Base-by-base conservation (phyloP, 2,888 invertebrate species). In the Lissonota sp. region DNA sequence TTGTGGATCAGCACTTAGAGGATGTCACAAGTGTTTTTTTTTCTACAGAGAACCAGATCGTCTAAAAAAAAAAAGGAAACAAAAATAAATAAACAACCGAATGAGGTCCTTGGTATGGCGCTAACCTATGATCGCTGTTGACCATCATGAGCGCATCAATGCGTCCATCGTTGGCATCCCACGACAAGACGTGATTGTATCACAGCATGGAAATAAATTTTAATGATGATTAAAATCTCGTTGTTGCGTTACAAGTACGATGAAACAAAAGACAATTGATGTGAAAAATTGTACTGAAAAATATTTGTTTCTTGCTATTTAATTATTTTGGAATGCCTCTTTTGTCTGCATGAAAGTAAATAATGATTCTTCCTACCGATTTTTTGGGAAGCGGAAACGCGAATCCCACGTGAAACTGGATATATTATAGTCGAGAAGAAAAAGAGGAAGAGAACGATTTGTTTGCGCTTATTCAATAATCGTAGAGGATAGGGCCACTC, bases 51-150 rank as follows among this genome's bases (percentile, higher is more conserved):
- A 55, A 60, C 57, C 49, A 69, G 53, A 53, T n/a, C 16, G 37
- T 55, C 40, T 55, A 6, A 69, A 51, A 16, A 26, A 69, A 69
- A 44, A 55, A 57, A 71, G 12, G 76, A 76, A 76, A 70, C 70
- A 79, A 79, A 73, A 64, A 81, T 74, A 76, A 79, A 78, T 64
- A 72, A 79, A 57, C 86, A 90, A 88, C 89, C 88, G 87, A 87
- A 85, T 88, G 87, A 88, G 86, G 87, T 88, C 88, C 86, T 86
- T 87, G 86, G 86, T 89, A 85, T 89, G 87, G 85, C 89, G 91
- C 92, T 92, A 91, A 92, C 92, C 92, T 92, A 92, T 92, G 89
- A 92, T 90, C 85, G 92, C 92, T 92, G 92, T 91, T 88, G 91
- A 83, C 91, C 91, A 91, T 91, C 90, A 89, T 87, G 90, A 87